phyloP scores from a whole-genome alignment of 2,113 vertebrate species.

The Urocitellus parryii region DNA sequence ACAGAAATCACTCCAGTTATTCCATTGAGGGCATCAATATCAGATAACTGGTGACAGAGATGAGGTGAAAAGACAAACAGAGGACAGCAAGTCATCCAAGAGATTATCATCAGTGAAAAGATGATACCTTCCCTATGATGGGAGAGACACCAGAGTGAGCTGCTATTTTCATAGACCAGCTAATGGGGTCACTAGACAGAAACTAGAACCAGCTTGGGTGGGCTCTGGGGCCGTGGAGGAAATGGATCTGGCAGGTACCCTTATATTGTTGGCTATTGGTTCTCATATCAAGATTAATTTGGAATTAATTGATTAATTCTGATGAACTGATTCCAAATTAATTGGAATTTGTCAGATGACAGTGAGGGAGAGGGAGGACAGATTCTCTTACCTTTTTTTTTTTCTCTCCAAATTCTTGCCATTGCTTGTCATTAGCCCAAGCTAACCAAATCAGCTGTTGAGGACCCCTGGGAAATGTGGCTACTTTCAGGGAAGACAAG shows the following conservation, averaged over 20 bases:
- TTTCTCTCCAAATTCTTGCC: neutral
- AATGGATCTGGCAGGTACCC: neutral
- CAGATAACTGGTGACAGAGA: neutral
- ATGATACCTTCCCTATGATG: neutral
- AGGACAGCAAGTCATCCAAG: neutral
- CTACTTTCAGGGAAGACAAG: neutral
- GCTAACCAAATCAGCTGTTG: neutral
- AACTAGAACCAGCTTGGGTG: neutral
- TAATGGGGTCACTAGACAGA: neutral
- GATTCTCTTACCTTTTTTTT: neutral
- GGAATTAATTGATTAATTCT: too few species aligned
- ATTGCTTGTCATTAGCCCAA: slow-evolving; percentile 20
- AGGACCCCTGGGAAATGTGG: neutral
- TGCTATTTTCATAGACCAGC: neutral
- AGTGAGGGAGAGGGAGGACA: neutral
- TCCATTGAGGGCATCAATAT: neutral
- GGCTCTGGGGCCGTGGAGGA: neutral
- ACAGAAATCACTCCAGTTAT: neutral
- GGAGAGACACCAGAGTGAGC: neutral
- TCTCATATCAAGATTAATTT: too few species aligned
- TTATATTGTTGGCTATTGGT: too few species aligned
- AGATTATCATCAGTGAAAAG: neutral
- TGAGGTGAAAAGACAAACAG: neutral
- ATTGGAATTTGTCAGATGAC: neutral
- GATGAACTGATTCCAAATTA: too few species aligned